Evolutionary conservation across 2,888 invertebrate species (phyloP).

Genomic region (Spodoptera littoralis): DNA sequence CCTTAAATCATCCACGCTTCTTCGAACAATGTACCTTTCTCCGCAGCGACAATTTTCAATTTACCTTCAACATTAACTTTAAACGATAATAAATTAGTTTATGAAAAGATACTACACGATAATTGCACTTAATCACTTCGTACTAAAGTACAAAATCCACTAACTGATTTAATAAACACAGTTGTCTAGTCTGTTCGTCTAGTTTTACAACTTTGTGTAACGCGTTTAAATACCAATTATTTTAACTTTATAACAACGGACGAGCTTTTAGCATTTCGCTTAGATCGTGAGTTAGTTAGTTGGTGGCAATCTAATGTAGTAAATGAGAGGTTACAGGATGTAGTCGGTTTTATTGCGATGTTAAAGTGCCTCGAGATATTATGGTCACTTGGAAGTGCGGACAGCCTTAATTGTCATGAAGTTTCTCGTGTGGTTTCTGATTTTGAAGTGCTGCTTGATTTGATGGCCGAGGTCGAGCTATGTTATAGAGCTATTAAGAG

Average conservation of each 20-base stretch:
- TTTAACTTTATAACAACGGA: conserved; percentile 49
- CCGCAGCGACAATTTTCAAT: no score
- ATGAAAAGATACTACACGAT: not conserved
- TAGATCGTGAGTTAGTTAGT: conserved; percentile 58
- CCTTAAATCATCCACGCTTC: no score
- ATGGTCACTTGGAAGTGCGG: no score
- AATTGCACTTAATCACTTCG: conserved; percentile 1
- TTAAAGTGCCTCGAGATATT: no score
- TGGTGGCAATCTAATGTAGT: conserved; percentile 42
- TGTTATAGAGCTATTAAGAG: no score
- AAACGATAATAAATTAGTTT: no score
- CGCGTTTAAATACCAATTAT: conserved; percentile 59
- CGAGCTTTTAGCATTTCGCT: conserved; percentile 58
- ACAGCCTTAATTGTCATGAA: no score
- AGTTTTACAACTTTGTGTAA: conserved; percentile 44
- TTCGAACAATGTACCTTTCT: no score
- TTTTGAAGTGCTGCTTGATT: no score
- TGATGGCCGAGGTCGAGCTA: no score
- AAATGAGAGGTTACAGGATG: conserved; percentile 2
- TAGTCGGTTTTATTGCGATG: conserved; percentile 8
- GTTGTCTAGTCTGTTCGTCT: conserved; percentile 18
- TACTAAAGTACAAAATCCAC: conserved; percentile 20
- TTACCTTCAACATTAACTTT: no score
- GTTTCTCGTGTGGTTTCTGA: no score
- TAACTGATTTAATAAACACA: conserved; percentile 42